phyloP scores from a whole-genome alignment of 2,113 vertebrate genomes.

The Glaucidium brasilianum region DNA sequence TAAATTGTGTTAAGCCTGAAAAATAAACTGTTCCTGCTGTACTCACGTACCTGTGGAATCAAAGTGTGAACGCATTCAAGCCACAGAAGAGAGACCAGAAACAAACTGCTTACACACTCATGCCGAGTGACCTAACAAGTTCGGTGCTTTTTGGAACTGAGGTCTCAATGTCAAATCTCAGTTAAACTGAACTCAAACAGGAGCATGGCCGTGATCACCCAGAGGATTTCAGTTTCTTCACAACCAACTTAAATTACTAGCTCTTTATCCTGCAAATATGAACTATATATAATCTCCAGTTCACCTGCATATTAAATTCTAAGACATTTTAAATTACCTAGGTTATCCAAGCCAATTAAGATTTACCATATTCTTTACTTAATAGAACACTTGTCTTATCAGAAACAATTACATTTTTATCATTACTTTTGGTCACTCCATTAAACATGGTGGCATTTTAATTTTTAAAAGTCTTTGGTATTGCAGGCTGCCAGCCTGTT shows the following conservation, averaged over 20 bases:
- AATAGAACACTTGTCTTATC: slow-evolving; percentile 35
- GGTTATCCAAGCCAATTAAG: background rate
- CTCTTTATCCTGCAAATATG: background rate
- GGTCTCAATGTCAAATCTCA: background rate
- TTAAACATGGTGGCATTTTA: slow-evolving; percentile 54
- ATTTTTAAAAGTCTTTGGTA: slow-evolving; percentile 50
- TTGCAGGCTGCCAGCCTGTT: slow-evolving; percentile 34
- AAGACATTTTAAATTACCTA: background rate
- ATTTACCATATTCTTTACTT: background rate
- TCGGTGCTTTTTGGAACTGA: background rate
- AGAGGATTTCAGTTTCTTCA: background rate
- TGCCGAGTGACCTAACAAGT: background rate
- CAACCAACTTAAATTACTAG: background rate
- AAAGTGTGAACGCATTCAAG: background rate
- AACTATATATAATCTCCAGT: background rate
- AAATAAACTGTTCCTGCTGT: background rate
- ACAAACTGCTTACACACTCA: background rate
- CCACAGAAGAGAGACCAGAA: background rate
- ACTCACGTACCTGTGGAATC: background rate
- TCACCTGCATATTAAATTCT: background rate
- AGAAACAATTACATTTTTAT: slow-evolving; percentile 55
- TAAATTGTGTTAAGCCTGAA: background rate
- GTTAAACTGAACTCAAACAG: background rate
- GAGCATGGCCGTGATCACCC: background rate
- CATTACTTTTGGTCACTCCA: slow-evolving; percentile 50